These are phyloP conservation scores for Temnothorax ravouxi DNA, from an alignment of 2,888 invertebrate genomes.

Conservation along the genomic window DNA sequence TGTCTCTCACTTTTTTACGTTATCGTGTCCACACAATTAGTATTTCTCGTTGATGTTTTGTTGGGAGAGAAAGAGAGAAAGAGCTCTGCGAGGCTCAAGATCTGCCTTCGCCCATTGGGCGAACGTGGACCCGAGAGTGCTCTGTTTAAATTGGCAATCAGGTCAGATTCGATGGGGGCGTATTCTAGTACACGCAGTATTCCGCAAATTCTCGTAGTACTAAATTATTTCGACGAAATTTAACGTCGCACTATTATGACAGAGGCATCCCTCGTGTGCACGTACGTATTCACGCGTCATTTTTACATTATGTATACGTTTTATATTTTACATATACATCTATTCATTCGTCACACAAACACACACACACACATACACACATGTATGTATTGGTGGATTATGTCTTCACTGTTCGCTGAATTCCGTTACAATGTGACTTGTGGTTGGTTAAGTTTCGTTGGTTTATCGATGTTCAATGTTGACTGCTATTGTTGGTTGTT, in stretches of 20 bases:
- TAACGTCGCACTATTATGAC: constrained; percentile 50
- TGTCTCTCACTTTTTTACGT: constrained; percentile 77
- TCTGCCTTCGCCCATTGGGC: constrained; percentile 53
- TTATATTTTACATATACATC: constrained; percentile 62
- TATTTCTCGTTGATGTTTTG: constrained; percentile 73
- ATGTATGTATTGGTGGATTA: constrained; percentile 78
- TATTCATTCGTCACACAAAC: constrained; percentile 59
- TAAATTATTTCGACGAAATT: constrained; percentile 42
- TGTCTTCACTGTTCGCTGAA: constrained; percentile 83
- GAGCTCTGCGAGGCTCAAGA: constrained; percentile 55
- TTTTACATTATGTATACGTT: constrained; percentile 70
- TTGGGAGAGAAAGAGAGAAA: constrained; percentile 33
- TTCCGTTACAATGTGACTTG: constrained; percentile 84
- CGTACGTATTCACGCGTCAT: constrained; percentile 74
- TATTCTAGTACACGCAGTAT: background rate
- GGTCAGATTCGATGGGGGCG: constrained; percentile 9
- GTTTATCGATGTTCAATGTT: constrained; percentile 86
- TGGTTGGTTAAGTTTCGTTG: constrained; percentile 85
- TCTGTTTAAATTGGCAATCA: constrained; percentile 56
- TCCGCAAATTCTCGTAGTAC: background rate
- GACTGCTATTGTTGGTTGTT: constrained; percentile 86
- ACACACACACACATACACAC: constrained; percentile 40
- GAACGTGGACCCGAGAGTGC: constrained; percentile 67
- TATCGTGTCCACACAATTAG: constrained; percentile 78
- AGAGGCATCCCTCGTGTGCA: constrained; percentile 74